Evolutionary conservation across 2,113 vertebrate genomes (phyloP).

Genomic region (Percopsis transmontana): DNA sequence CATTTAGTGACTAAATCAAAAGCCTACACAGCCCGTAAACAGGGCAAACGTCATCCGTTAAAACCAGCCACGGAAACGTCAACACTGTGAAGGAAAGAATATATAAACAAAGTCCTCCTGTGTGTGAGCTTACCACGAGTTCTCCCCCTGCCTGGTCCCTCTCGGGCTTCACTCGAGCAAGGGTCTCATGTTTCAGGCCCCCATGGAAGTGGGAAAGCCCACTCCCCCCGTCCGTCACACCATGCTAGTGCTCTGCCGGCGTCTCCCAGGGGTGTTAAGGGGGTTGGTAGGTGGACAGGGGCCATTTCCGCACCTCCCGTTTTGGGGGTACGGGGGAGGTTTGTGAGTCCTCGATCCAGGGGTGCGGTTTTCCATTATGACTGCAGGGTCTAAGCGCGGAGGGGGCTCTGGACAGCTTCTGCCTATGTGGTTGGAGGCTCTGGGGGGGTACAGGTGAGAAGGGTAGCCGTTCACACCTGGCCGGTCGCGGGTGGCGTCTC

Average conservation of each 20-base stretch:
- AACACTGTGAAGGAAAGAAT: conserved; percentile 32
- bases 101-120: conserved; percentile 9
- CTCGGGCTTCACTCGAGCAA: conserved; percentile 57
- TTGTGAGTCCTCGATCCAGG: conserved; percentile 63
- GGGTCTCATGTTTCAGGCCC: conserved; percentile 69
- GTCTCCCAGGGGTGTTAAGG: conserved; percentile 59
- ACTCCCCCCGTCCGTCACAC: conserved; percentile 59
- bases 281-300: conserved; percentile 33
- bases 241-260: conserved; percentile 69
- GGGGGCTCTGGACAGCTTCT: conserved; percentile 34
- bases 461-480: conserved; percentile 58
- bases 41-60: conserved; percentile 55
- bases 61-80: conserved; percentile 49
- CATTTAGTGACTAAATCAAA: conserved; percentile 59
- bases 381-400: conserved; percentile 46
- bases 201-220: conserved; percentile 52
- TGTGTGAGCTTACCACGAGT: conserved; percentile 59
- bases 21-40: conserved; percentile 63
- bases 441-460: conserved; percentile 43
- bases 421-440: conserved; percentile 33
- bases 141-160: conserved; percentile 57
- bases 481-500: conserved; percentile 35
- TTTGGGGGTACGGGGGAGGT: conserved; percentile 75
- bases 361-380: conserved; percentile 53
- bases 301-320: conserved; percentile 65